Percentiles rank a stretch among this genome's conserved stretches.
Conservation (phyloP, 2,113 vertebrate genomes). For the Bos indicus region DNA sequence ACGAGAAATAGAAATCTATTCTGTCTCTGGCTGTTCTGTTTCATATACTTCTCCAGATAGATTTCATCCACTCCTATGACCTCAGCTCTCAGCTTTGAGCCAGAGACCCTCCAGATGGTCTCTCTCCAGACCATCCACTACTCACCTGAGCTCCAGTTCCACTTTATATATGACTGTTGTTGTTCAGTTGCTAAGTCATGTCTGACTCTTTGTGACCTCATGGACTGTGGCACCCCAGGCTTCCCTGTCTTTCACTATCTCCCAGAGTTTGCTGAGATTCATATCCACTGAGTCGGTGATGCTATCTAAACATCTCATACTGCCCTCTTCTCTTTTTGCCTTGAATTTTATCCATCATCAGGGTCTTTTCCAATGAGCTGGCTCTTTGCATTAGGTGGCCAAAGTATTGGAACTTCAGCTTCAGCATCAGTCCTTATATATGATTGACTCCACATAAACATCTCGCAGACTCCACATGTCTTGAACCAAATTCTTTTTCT, state of each 20-base stretch:
- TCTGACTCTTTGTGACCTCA: neutral
- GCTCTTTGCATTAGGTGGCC: neutral
- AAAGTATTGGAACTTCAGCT: neutral
- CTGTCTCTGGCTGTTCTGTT: neutral
- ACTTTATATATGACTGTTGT: neutral
- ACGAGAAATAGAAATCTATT: accelerated
- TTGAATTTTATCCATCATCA: neutral
- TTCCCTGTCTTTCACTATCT: neutral
- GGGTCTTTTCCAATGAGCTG: neutral
- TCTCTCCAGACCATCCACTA: neutral
- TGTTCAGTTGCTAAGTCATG: neutral
- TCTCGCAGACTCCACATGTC: accelerated
- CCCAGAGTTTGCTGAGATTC: neutral
- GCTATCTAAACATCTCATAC: neutral
- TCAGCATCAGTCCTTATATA: neutral
- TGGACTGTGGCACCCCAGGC: neutral
- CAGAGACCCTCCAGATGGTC: neutral
- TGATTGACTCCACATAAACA: accelerated
- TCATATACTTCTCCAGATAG: neutral
- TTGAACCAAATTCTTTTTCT: neutral
- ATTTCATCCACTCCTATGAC: neutral
- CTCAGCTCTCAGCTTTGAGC: neutral
- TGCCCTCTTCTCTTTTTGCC: neutral
- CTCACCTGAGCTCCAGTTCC: neutral
- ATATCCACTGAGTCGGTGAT: neutral